These are phyloP conservation scores for Camarhynchus parvulus DNA, from an alignment of 2,113 vertebrate species.

Conservation along the genomic window DNA sequence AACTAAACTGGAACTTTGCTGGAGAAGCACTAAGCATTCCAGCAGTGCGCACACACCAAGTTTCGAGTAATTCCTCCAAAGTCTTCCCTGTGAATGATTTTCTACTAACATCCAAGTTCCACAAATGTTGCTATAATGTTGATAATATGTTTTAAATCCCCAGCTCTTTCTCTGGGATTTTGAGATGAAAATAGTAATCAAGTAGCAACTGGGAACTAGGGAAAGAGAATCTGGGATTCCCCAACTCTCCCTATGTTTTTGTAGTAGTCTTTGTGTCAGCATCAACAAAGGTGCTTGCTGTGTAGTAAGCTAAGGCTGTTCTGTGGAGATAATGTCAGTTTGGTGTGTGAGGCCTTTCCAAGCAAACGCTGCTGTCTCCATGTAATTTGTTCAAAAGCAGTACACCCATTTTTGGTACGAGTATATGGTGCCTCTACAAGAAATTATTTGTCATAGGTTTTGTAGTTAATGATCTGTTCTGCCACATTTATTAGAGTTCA, in stretches of 20 bases:
- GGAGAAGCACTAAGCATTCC: not conserved
- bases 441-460: not conserved
- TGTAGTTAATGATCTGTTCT: not conserved
- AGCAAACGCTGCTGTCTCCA: not conserved
- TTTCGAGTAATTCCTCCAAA: not conserved
- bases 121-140: not conserved
- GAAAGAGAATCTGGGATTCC: not conserved
- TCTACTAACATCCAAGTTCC: not conserved
- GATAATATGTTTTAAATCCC: not conserved
- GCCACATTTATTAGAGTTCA: not conserved
- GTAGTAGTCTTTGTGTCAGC: not conserved
- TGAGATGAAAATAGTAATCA: not conserved
- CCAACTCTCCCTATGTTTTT: not conserved
- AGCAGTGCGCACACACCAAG: not conserved
- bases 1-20: slow-evolving; percentile 18
- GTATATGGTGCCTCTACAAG: not conserved
- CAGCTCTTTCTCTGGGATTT: not conserved
- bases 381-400: not conserved
- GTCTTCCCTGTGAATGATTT: not conserved
- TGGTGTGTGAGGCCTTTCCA: not conserved
- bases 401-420: not conserved
- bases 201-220: not conserved
- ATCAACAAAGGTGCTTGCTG: not conserved
- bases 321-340: not conserved
- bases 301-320: not conserved